Conservation (phyloP, 2,113 vertebrate species). For the Elaphurus davidianus region DNA sequence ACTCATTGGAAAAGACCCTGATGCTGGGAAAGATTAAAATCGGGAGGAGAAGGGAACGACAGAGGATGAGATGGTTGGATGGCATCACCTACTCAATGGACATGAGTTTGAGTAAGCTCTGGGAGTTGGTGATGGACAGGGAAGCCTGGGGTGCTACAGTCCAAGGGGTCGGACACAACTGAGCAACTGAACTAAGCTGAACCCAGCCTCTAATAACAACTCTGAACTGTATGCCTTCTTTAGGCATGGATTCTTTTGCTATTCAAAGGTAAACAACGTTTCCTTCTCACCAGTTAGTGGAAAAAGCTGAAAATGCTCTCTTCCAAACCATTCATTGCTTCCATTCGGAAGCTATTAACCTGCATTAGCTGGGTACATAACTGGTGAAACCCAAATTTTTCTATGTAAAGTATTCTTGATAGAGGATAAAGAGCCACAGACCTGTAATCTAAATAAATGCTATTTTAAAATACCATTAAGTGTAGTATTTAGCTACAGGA, state of each 20-base stretch:
- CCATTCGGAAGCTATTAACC: neutral
- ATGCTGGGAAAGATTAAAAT: neutral
- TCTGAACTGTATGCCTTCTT: neutral
- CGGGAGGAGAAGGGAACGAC: rapidly evolving
- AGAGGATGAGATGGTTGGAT: neutral
- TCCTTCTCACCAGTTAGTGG: neutral
- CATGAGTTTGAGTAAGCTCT: neutral
- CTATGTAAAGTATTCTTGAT: conserved; percentile 13
- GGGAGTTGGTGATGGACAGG: neutral
- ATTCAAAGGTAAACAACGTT: neutral
- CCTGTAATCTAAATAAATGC: conserved; percentile 2
- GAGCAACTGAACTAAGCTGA: neutral
- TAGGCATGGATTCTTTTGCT: neutral
- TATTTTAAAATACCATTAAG: conserved; percentile 27
- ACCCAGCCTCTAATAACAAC: neutral
- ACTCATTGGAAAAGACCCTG: neutral
- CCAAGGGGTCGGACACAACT: rapidly evolving
- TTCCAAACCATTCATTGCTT: neutral
- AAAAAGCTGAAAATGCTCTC: neutral
- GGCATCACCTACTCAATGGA: neutral
- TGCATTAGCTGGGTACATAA: neutral
- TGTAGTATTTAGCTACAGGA: conserved; percentile 8
- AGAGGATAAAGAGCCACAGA: neutral
- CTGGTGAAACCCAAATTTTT: neutral
- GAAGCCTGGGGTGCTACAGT: neutral